phyloP scores from a whole-genome alignment of 2,113 vertebrate species.

The Colossoma macropomum region DNA sequence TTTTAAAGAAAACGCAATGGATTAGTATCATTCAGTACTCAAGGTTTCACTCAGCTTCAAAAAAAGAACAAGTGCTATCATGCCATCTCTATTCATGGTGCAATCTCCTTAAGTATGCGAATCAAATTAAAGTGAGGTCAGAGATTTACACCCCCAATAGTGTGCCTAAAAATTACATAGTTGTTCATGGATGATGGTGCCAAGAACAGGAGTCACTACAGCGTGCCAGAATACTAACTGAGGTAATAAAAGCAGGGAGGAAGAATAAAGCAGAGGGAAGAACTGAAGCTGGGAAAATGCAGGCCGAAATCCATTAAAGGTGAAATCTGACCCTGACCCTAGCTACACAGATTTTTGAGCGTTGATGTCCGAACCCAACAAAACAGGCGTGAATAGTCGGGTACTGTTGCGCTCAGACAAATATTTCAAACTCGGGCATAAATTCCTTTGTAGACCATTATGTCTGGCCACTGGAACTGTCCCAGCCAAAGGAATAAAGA shows the following conservation, averaged over 20 bases:
- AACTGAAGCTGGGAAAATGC: too few species aligned
- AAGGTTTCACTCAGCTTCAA: too few species aligned
- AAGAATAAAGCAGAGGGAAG: neutral
- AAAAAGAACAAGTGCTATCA: too few species aligned
- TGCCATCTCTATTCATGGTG: too few species aligned
- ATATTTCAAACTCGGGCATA: constrained; percentile 1
- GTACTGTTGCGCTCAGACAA: neutral
- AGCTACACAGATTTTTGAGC: neutral
- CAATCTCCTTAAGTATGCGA: too few species aligned
- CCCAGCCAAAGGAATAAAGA: neutral
- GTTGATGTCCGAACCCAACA: neutral
- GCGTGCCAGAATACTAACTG: neutral
- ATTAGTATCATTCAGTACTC: too few species aligned
- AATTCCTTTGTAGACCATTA: neutral
- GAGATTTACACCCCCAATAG: too few species aligned
- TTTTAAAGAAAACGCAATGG: too few species aligned
- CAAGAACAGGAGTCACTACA: too few species aligned
- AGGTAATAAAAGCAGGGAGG: neutral
- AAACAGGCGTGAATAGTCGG: neutral
- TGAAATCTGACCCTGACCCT: neutral
- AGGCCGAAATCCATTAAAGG: neutral
- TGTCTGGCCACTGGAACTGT: neutral
- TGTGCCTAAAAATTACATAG: too few species aligned
- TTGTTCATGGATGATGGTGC: too few species aligned
- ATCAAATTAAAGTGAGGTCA: too few species aligned